Evolutionary conservation across 2,113 vertebrate genomes (phyloP).

Genomic region (Cephalopterus ornatus): DNA sequence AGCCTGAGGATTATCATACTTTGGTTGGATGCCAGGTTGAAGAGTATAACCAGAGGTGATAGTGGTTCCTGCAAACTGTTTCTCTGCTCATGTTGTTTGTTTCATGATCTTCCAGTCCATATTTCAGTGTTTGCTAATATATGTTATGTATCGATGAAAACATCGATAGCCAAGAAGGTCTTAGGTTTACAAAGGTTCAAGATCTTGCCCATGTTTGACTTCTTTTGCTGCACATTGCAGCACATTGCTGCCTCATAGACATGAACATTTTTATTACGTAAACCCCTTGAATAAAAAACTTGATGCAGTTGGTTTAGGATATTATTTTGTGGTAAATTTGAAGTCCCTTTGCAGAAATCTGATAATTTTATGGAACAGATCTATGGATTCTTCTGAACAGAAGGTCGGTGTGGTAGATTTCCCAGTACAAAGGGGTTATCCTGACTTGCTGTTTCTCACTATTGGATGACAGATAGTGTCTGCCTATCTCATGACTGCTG

Average conservation of each 20-base stretch:
- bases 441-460: neutral
- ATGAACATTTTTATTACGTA: neutral
- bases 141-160: neutral
- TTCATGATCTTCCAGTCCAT: neutral
- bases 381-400: no score
- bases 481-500: neutral
- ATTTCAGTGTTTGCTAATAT: neutral
- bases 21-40: neutral
- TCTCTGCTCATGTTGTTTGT: neutral
- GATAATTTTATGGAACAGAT: neutral
- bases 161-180: accelerated
- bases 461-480: neutral
- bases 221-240: neutral
- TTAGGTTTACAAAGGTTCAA: neutral
- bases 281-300: neutral
- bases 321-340: neutral
- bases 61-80: neutral
- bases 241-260: neutral
- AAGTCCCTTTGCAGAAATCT: neutral
- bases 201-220: neutral
- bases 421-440: neutral
- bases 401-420: neutral
- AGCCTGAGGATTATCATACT: neutral
- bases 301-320: neutral
- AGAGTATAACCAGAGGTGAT: neutral